Percentiles rank a stretch among this genome's conserved stretches.
These are phyloP conservation scores for Toxostoma redivivum DNA, from an alignment of 2,113 vertebrate species.

Conservation along the genomic window DNA sequence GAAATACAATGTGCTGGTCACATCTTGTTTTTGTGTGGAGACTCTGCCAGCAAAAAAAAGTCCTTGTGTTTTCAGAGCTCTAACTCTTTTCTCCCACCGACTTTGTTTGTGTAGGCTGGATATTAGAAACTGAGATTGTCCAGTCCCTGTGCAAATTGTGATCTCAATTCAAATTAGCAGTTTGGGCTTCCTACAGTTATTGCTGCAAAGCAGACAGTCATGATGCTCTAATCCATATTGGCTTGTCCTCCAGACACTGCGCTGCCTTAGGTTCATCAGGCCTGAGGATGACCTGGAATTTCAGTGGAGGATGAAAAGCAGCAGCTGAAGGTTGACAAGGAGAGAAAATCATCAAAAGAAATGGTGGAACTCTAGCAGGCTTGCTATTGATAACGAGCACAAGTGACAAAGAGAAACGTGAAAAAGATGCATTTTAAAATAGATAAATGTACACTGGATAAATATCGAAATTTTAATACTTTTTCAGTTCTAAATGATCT, in stretches of 20 bases:
- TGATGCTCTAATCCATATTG: background rate
- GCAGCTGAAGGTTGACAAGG: background rate
- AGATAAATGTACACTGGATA: background rate
- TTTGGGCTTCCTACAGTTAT: background rate
- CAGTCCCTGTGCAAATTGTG: background rate
- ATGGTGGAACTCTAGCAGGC: background rate
- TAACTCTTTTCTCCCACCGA: background rate
- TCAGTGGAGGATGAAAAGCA: background rate
- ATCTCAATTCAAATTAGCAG: background rate
- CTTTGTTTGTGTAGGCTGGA: background rate
- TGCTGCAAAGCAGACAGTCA: background rate
- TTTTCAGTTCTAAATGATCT: background rate
- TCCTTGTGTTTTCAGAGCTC: background rate
- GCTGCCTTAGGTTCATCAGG: background rate
- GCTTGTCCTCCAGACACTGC: background rate
- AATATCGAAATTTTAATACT: background rate
- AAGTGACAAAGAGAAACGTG: background rate
- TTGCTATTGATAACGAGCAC: background rate
- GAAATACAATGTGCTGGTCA: background rate
- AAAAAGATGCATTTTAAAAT: background rate
- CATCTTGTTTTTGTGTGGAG: background rate
- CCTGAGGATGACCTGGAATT: background rate
- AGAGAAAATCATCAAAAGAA: background rate
- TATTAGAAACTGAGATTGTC: background rate
- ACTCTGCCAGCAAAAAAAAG: background rate